phyloP scores from a whole-genome alignment of 2,113 vertebrate genomes.

The Lagopus muta region DNA sequence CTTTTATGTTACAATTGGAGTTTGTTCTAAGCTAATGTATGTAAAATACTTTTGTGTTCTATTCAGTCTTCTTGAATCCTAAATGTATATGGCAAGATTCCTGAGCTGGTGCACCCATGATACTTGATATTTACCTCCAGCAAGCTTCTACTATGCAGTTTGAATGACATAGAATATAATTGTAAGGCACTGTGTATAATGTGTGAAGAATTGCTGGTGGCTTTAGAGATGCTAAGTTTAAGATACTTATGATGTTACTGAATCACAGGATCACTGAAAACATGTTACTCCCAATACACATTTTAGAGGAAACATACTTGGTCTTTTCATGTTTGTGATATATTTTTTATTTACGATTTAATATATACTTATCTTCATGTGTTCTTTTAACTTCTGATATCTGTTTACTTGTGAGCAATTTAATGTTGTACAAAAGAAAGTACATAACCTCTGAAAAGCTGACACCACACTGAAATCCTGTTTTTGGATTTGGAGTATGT shows the following conservation, averaged over 20 bases:
- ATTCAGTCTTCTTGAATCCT: background rate
- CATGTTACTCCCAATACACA: background rate
- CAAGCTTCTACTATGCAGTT: background rate
- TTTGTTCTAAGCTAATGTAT: background rate
- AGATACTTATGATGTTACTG: background rate
- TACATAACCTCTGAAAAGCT: background rate
- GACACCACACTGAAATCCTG: background rate
- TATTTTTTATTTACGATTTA: background rate
- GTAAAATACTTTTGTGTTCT: background rate
- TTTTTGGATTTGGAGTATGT: background rate
- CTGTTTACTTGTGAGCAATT: background rate
- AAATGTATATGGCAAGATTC: background rate
- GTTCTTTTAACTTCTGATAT: background rate
- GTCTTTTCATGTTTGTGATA: background rate
- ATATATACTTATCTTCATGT: background rate
- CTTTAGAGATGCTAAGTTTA: background rate
- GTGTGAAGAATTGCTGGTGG: background rate
- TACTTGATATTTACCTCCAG: background rate
- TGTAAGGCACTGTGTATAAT: background rate
- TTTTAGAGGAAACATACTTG: background rate
- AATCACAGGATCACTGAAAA: background rate
- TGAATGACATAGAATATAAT: background rate
- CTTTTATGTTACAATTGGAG: background rate
- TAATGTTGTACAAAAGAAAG: background rate
- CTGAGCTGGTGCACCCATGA: background rate